Evolutionary conservation across 2,888 invertebrate genomes (phyloP).

Genomic region (Andricus quercusramuli): DNA sequence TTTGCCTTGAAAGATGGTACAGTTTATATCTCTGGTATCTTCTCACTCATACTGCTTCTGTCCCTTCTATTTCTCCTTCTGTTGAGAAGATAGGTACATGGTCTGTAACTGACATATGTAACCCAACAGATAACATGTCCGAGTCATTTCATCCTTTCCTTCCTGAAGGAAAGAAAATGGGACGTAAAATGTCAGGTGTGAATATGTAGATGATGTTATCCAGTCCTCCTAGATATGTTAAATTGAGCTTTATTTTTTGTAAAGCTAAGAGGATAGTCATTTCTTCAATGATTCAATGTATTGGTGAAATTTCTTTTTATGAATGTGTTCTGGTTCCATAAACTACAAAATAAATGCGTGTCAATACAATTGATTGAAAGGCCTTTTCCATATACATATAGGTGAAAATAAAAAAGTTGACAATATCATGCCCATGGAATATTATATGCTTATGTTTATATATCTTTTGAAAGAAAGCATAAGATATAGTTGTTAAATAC

Average conservation of each 20-base stretch:
- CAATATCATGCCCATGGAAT: too few relatives aligned
- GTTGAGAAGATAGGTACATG: slow-evolving; percentile 2
- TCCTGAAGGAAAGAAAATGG: background rate
- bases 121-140: slow-evolving; percentile 60
- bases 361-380: too few relatives aligned
- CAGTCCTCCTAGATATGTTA: background rate
- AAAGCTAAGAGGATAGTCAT: too few relatives aligned
- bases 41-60: slow-evolving; percentile 17
- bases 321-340: too few relatives aligned
- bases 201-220: background rate
- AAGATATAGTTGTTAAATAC: too few relatives aligned
- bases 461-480: too few relatives aligned
- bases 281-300: too few relatives aligned
- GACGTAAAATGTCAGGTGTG: background rate
- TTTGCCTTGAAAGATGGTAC: slow-evolving; percentile 61
- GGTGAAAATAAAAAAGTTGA: too few relatives aligned
- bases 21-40: slow-evolving; percentile 42
- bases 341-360: too few relatives aligned
- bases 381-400: too few relatives aligned
- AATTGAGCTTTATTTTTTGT: background rate
- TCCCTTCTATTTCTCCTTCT: background rate
- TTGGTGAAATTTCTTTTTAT: too few relatives aligned
- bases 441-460: too few relatives aligned
- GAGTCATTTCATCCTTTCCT: slow-evolving; percentile 1
- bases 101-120: slow-evolving; percentile 56